Evolutionary conservation across 2,113 vertebrate genomes (phyloP), one percentile per base, ranked within the genome.

Genomic region (Piaya cayana): DNA sequence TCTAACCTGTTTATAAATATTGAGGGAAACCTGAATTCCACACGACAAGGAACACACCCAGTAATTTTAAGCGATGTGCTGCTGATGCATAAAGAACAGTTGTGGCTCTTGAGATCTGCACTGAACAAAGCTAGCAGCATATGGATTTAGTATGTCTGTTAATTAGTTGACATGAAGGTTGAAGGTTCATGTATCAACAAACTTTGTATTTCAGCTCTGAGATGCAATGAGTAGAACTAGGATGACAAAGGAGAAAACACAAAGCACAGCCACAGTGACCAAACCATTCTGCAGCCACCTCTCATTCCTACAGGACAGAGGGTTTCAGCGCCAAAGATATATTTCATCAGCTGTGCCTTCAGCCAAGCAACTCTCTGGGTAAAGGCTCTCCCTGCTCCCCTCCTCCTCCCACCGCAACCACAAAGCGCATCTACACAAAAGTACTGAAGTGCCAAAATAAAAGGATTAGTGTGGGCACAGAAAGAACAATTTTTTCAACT

Each of bases 281-380:
- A 70, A 77, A 21, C 27, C 34, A 53, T 5, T 43, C 65, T 2
- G 7, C 52, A 63, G 43, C 12, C 83, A 47, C 13, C 18, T 32
- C 17, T 55, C 22, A 19, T 6, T 26, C 22, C n/a, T 11, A 29
- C 29, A 39, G 32, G 49, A 52, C 17, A n/a, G 47, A 59, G 47
- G 47, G 58, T n/a, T n/a, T 67, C 29, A 37, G 42, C 53, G 20
- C 34, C 53, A 13, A 27, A 80, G n/a, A 11, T 7, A 3, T 18
- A 52, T 14, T 7, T 58, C 55, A 23, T 42, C 34, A 18, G 29
- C 15, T 11, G 25, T 20, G 27, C 45, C 37, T 60, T 32, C 67
- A 86, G 56, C 15, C 1, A 0, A 59, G 63, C 2, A 0, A 11
- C 11, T 36, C n/a, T 25, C 11, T 0, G 1, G 36, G 12, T 19